These are phyloP conservation scores for Edolisoma coerulescens DNA, from an alignment of 2,113 vertebrate genomes.

Conservation along the genomic window DNA sequence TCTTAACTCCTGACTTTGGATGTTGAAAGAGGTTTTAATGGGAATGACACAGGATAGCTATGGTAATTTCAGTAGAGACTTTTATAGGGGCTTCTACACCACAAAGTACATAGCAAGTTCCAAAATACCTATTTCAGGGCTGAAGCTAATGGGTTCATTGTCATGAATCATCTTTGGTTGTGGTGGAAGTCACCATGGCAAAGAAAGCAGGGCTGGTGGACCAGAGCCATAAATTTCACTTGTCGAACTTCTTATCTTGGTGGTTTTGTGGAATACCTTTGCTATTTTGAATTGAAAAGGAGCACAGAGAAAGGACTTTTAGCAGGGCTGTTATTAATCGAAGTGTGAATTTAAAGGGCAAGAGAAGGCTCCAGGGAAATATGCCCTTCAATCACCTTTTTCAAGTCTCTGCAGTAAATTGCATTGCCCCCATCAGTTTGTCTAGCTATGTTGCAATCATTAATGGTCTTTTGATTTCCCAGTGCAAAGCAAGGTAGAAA, in stretches of 20 bases:
- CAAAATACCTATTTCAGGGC: background rate
- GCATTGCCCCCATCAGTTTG: background rate
- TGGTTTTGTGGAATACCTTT: background rate
- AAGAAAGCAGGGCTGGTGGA: background rate
- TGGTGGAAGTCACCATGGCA: background rate
- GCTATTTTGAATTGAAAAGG: background rate
- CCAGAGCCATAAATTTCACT: background rate
- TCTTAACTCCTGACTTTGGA: background rate
- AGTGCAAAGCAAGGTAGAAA: background rate
- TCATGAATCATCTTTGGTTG: background rate
- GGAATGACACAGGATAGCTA: background rate
- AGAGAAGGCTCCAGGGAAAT: background rate
- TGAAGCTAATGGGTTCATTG: background rate
- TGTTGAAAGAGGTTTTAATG: background rate
- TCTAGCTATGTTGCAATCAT: background rate
- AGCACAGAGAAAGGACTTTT: background rate
- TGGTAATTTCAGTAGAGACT: background rate
- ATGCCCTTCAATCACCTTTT: background rate
- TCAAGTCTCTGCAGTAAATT: background rate
- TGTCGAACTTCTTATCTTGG: background rate
- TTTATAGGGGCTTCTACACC: background rate
- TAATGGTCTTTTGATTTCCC: background rate
- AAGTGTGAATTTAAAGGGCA: background rate
- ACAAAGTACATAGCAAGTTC: background rate
- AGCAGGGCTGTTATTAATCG: background rate